Conservation (phyloP, 1,140 invertebrate genomes). For the Microplitis mediator region DNA sequence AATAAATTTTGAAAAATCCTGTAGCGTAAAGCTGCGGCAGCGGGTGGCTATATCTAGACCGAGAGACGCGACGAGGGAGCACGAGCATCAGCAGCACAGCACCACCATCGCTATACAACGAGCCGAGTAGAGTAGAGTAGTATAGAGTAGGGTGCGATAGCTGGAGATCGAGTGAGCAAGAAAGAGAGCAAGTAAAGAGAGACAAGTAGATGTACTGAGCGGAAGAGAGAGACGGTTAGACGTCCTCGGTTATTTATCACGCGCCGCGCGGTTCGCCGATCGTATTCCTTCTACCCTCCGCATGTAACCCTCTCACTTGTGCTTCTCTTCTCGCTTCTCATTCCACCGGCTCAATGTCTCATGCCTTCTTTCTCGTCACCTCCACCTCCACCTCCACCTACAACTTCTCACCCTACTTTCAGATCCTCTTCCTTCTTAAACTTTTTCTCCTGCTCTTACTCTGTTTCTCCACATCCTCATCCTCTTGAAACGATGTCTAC, state of each 20-base stretch:
- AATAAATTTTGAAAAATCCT: constrained; percentile 5
- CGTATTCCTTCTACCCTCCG: constrained; percentile 40
- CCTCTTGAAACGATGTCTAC: no score
- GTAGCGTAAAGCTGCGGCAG: constrained; percentile 17
- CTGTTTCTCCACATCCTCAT: not conserved
- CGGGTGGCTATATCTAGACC: constrained; percentile 20
- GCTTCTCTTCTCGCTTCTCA: not conserved
- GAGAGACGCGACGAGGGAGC: constrained; percentile 24
- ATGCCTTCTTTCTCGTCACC: not conserved
- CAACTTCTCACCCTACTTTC: not conserved
- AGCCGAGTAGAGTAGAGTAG: not conserved
- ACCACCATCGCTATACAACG: constrained; percentile 6
- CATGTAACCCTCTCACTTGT: constrained; percentile 23
- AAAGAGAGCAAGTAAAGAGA: constrained; percentile 34
- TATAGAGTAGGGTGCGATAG: constrained; percentile 5
- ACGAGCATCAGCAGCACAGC: constrained; percentile 18
- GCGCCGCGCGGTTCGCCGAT: constrained; percentile 49
- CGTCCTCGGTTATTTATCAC: constrained; percentile 55
- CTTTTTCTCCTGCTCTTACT: not conserved
- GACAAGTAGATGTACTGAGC: constrained; percentile 6
- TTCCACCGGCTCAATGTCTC: not conserved
- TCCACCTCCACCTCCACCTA: not conserved
- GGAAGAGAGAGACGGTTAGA: constrained; percentile 13
- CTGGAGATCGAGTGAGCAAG: constrained; percentile 34
- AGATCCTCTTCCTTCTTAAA: no score